Evolutionary conservation across 2,113 vertebrate species (phyloP).

Genomic region (Heterocephalus glaber): DNA sequence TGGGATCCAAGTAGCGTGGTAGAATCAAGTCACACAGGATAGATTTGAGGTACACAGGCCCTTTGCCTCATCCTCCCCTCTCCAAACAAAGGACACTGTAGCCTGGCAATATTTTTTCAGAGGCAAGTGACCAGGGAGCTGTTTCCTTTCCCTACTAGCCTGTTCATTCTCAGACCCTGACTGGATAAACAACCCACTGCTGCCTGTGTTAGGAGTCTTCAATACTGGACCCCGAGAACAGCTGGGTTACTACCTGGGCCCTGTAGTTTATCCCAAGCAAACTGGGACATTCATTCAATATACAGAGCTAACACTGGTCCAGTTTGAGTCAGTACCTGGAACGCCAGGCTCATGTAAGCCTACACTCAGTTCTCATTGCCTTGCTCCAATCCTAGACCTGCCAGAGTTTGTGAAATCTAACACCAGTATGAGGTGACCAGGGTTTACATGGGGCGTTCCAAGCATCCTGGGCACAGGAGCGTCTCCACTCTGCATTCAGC

Average conservation of each 20-base stretch:
- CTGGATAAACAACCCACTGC: background rate
- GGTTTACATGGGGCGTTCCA: background rate
- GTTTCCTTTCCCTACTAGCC: background rate
- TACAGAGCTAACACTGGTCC: background rate
- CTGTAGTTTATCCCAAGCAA: background rate
- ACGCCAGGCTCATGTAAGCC: background rate
- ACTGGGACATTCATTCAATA: background rate
- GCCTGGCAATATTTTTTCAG: background rate
- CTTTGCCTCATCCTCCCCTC: background rate
- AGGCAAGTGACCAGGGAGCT: background rate
- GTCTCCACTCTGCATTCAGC: background rate
- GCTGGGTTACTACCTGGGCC: background rate
- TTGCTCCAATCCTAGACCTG: background rate
- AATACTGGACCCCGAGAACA: background rate
- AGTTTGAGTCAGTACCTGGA: background rate
- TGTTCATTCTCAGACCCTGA: background rate
- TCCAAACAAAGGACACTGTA: background rate
- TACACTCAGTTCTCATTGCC: background rate
- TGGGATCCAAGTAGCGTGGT: background rate
- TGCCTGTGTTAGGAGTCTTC: background rate
- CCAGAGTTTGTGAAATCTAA: background rate
- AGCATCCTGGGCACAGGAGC: background rate
- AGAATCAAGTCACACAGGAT: background rate
- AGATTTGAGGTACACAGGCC: background rate
- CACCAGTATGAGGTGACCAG: background rate